phyloP scores from a whole-genome alignment of 1,140 invertebrate genomes.

The Achatina immaculata region DNA sequence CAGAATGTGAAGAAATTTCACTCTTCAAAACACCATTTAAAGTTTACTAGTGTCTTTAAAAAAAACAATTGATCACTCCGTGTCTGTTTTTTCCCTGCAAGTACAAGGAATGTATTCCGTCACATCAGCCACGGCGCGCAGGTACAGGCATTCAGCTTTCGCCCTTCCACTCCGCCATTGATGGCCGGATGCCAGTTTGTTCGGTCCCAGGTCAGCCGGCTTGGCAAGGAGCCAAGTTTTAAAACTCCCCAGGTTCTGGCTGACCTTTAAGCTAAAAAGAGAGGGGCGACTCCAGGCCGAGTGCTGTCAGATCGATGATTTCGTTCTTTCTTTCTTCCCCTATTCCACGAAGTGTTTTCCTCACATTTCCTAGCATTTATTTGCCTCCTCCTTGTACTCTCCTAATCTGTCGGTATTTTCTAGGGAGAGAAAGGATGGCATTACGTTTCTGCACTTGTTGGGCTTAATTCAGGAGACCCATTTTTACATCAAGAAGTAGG shows the following conservation, averaged over 20 bases:
- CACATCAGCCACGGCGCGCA: slow-evolving; percentile 2
- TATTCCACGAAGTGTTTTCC: not conserved
- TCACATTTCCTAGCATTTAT: too few species aligned
- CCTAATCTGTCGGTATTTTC: too few species aligned
- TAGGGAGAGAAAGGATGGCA: too few species aligned
- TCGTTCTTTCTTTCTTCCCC: not conserved
- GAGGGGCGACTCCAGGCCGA: not conserved
- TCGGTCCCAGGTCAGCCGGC: not conserved
- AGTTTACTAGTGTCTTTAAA: too few species aligned
- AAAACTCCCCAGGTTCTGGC: not conserved
- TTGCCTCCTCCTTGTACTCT: too few species aligned
- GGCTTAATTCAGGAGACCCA: too few species aligned
- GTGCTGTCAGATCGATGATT: not conserved
- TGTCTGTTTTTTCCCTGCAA: too few species aligned
- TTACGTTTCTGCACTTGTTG: too few species aligned
- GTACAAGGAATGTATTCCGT: not conserved
- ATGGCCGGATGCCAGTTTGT: slow-evolving; percentile 28
- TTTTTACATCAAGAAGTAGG: too few species aligned
- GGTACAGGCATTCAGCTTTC: not conserved
- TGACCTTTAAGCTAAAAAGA: not conserved
- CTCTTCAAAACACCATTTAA: too few species aligned
- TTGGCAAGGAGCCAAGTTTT: slow-evolving; percentile 15
- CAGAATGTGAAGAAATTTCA: too few species aligned
- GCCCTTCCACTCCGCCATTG: slow-evolving; percentile 22
- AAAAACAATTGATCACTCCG: too few species aligned